Conservation (phyloP, 2,888 invertebrate species). For the Coenonympha glycerion region DNA sequence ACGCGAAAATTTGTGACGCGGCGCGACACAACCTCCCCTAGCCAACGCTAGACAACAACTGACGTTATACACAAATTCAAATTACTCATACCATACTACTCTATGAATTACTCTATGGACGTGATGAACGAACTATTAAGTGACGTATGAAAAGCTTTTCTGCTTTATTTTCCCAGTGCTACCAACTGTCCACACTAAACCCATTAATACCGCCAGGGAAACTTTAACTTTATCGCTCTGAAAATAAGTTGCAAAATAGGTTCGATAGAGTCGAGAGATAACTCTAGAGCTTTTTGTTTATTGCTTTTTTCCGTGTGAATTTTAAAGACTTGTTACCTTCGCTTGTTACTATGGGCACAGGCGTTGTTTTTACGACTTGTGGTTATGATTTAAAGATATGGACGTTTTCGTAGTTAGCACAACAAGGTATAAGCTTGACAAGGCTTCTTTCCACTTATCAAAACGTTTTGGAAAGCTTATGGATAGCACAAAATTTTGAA, state of each 20-base stretch:
- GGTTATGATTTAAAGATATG: too few species aligned
- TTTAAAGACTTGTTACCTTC: too few species aligned
- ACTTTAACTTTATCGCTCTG: not conserved
- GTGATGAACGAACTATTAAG: too few species aligned
- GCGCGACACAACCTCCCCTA: not conserved
- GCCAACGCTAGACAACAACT: not conserved
- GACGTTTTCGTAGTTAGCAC: too few species aligned
- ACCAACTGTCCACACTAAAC: not conserved
- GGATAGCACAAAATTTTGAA: not conserved
- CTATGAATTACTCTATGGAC: too few species aligned
- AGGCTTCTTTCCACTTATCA: too few species aligned
- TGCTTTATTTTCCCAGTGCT: slow-evolving; percentile 6
- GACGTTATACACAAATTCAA: too few species aligned
- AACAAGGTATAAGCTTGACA: too few species aligned
- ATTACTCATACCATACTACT: too few species aligned
- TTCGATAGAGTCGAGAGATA: not conserved
- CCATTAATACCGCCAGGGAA: not conserved
- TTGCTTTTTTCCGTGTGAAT: not conserved
- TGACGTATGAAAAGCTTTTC: slow-evolving; percentile 1
- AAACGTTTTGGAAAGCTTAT: not conserved
- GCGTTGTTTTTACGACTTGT: too few species aligned
- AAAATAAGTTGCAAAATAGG: not conserved
- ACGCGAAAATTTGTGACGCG: not conserved
- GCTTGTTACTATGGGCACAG: slow-evolving; percentile 1
- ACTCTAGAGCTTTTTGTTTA: not conserved